Evolutionary conservation across 2,113 vertebrate species (phyloP).

Genomic region (Bubo scandiacus): DNA sequence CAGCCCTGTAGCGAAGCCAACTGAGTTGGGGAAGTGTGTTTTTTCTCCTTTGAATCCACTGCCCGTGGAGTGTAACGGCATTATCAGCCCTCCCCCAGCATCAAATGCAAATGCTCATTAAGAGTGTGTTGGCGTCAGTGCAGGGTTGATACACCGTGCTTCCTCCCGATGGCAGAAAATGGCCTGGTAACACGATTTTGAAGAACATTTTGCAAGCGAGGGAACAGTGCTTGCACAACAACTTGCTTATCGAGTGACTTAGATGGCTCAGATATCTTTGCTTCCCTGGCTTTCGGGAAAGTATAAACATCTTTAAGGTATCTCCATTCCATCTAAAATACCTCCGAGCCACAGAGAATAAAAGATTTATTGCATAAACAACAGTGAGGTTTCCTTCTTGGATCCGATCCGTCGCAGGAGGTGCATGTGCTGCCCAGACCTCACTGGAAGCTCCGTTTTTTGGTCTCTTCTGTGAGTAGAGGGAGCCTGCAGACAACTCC

Average conservation of each 20-base stretch:
- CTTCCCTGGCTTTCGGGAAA: conserved; percentile 45
- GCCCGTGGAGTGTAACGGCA: fast-evolving
- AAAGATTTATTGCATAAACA: conserved; percentile 22
- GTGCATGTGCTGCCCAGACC: background rate
- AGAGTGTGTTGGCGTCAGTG: fast-evolving
- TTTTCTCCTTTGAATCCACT: background rate
- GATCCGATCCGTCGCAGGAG: fast-evolving
- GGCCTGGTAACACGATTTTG: background rate
- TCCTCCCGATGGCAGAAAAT: background rate
- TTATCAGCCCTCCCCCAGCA: background rate
- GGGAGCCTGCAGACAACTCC: fast-evolving
- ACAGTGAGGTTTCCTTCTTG: background rate
- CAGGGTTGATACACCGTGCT: background rate
- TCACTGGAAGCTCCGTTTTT: fast-evolving
- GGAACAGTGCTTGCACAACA: conserved; percentile 21
- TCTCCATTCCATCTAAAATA: conserved; percentile 56
- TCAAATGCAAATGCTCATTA: background rate
- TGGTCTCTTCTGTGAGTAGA: background rate
- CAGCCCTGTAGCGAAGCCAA: background rate
- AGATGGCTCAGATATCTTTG: conserved; percentile 56
- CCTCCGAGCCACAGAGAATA: conserved; percentile 4
- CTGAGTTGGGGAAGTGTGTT: background rate
- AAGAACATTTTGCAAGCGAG: background rate
- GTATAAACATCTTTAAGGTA: conserved; percentile 22
- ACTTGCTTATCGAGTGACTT: background rate